Evolutionary conservation across 2,113 vertebrate species (phyloP), one percentile per base, ranked within the genome.

Genomic region (Parus major): DNA sequence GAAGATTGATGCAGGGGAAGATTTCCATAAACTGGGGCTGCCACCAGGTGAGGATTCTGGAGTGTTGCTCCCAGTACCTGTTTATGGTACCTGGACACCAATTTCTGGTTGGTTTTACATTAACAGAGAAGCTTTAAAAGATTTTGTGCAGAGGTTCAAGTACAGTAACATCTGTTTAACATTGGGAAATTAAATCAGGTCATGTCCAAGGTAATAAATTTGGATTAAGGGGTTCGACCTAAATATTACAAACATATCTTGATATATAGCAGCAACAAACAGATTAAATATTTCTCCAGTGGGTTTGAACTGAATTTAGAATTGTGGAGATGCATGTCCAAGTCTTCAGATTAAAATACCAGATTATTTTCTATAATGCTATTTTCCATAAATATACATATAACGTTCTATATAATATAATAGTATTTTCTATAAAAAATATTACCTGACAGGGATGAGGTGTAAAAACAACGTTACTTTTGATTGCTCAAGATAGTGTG

Each of bases 11-110:
- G 82, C 53, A 5, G 96, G 93, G n/a, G 92, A 98, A 42, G 7
- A 86, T 19, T 79, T 91, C 79, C 66, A 94, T 36, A 57, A 94
- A 13, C 52, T 98, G 41, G 96, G 82, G 24, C 70, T 98, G 71
- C 97, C 98, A 36, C 93, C 98, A 98, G 99, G 99, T 99, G 65
- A 90, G 97, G 78, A 46, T 56, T 87, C 42, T 75, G 63, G 50
- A 84, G 52, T 47, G 13, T 50, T 57, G 63, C 39, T 47, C 24
- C 41, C 41, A 31, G 41, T 25, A 50, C 9, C 2, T 35, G 22
- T 5, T 52, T 50, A 10, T 39, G 41, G 9, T 70, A 46, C 52
- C 28, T 52, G 68, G 60, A 69, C 23, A 66, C 5, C 8, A 56
- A 0, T 3, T 46, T 65, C 33, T 44, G 25, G 19, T 49, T 47